Percentiles rank a stretch among this genome's conserved stretches.
Conservation (phyloP, 2,888 invertebrate species). For the Oscheius sp. region DNA sequence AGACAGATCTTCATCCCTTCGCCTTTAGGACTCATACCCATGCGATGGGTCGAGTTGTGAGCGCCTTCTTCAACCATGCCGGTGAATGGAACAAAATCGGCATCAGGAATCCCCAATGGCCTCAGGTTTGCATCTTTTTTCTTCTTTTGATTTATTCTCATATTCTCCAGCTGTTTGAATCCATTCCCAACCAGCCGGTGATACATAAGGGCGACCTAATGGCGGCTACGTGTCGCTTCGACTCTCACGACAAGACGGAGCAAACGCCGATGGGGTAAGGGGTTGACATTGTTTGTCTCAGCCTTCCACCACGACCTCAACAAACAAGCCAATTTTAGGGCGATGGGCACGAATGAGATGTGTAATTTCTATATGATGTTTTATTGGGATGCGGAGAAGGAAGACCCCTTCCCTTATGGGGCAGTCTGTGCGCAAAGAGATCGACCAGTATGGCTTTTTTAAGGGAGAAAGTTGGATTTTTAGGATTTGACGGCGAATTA, state of each 20-base stretch:
- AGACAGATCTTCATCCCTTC: slow-evolving; percentile 49
- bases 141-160: background rate
- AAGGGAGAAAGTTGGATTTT: background rate
- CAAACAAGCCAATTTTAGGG: slow-evolving; percentile 60
- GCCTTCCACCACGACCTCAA: background rate
- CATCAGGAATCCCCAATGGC: slow-evolving; percentile 77
- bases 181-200: slow-evolving; percentile 70
- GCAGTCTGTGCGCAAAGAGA: slow-evolving; percentile 47
- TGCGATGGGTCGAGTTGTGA: slow-evolving; percentile 72
- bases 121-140: slow-evolving; percentile 72
- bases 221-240: slow-evolving; percentile 75
- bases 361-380: slow-evolving; percentile 75
- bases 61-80: slow-evolving; percentile 71
- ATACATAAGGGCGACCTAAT: slow-evolving; percentile 73
- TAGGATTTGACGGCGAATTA: slow-evolving; percentile 45
- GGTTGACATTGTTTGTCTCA: background rate
- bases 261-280: slow-evolving; percentile 73
- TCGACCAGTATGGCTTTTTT: background rate
- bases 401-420: slow-evolving; percentile 69
- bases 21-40: slow-evolving; percentile 75
- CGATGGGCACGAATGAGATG: slow-evolving; percentile 74
- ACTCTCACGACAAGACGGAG: slow-evolving; percentile 72
- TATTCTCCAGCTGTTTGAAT: slow-evolving; percentile 74
- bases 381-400: slow-evolving; percentile 70
- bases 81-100: slow-evolving; percentile 71